phyloP scores from a whole-genome alignment of 2,888 invertebrate species.

The Phaonia tiefii region DNA sequence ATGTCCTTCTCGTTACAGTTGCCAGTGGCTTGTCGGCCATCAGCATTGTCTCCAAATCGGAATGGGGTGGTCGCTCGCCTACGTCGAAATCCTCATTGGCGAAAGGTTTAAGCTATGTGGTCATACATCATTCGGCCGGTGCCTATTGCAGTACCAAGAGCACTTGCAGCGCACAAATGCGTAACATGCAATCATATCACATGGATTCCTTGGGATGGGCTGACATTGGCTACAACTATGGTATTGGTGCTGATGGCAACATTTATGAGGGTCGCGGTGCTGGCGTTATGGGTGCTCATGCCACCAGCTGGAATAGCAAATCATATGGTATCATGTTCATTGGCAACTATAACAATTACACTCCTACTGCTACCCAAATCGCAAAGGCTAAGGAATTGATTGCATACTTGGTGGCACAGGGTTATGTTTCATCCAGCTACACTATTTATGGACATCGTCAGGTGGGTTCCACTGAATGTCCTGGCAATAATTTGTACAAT shows the following conservation, averaged over 20 bases:
- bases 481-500: slow-evolving; percentile 75
- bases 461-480: slow-evolving; percentile 76
- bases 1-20: slow-evolving; percentile 31
- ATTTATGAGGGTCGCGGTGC: slow-evolving; percentile 78
- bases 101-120: slow-evolving; percentile 68
- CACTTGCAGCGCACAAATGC: slow-evolving; percentile 73
- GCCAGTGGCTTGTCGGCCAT: slow-evolving; percentile 71
- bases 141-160: slow-evolving; percentile 71
- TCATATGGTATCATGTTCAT: slow-evolving; percentile 77
- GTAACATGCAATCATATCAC: slow-evolving; percentile 76
- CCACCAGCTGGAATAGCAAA: slow-evolving; percentile 75
- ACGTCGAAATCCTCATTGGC: slow-evolving; percentile 68
- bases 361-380: slow-evolving; percentile 71
- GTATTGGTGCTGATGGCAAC: slow-evolving; percentile 77
- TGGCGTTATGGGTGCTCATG: slow-evolving; percentile 75
- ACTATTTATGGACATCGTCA: slow-evolving; percentile 76
- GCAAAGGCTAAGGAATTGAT: slow-evolving; percentile 72
- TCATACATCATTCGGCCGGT: slow-evolving; percentile 74
- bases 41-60: slow-evolving; percentile 71
- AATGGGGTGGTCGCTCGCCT: slow-evolving; percentile 76
- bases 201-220: slow-evolving; percentile 70
- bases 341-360: slow-evolving; percentile 74
- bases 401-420: slow-evolving; percentile 71
- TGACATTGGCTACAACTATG: slow-evolving; percentile 78
- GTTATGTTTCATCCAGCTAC: slow-evolving; percentile 73